Base-by-base conservation (phyloP, 2,113 vertebrate species). In the Riparia riparia region DNA sequence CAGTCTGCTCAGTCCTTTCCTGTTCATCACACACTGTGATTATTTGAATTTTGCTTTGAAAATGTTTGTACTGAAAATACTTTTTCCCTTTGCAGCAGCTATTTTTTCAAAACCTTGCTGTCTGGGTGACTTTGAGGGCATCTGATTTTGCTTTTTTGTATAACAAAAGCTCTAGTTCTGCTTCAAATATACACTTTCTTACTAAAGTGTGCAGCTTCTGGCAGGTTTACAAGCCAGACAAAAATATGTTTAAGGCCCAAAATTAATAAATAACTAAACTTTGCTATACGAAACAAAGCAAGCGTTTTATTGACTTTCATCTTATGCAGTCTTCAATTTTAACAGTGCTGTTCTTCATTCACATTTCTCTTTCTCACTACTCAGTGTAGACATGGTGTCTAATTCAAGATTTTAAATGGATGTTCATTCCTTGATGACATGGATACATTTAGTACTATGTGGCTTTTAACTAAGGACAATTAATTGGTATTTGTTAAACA, bases 211-310 rank as follows among this genome's bases (percentile, higher is more conserved):
- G 19, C 58, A 58, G 63, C 66, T 95, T 93, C 89, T 95, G 72
- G 65, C 54, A 93, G 32, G 60, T 94, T 96, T 94, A 90, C 65
- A 96, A 41, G 57, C 45, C 90, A 88, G 31, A 92, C 57, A 88
- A 91, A 97, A 92, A 11, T 42, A 65, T 74, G 16, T 81, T 96
- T 91, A 95, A 89, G 47, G 60, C 29, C 45, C 28, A 32, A 92
- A 82, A 96, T 95, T 93, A 94, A 97, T 90, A 95, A 96, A 95
- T 90, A 91, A 95, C 18, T 84, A 89, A 84, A 14, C 74, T 92
- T 96, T 72, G 14, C 29, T 90, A 58, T 66, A 90, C 6, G n/a
- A 69, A 94, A 91, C 86, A 79, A 82, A 44, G 6, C 47, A 96
- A 87, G 65, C 51, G 17, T 96, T 96, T 93, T 78, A 86, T 74